Conservation (phyloP, 2,113 vertebrate species). For the Stigmatopora nigra region DNA sequence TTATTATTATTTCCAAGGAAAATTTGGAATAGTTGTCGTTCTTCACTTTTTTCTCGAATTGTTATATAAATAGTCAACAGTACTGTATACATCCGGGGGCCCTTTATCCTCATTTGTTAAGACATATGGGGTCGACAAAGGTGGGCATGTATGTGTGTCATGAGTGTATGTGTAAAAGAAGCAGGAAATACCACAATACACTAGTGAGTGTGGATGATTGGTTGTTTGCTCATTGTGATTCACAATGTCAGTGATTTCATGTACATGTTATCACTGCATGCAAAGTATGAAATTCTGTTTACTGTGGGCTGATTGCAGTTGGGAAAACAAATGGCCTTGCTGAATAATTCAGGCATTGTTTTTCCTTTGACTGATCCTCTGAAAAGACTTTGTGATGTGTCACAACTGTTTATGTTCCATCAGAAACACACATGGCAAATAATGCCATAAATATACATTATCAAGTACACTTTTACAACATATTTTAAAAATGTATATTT, state of each 20-base stretch:
- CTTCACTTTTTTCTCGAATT: slow-evolving; percentile 31
- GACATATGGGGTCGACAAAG: slow-evolving; percentile 24
- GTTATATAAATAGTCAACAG: slow-evolving; percentile 48
- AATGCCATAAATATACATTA: background rate
- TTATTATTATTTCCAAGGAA: slow-evolving; percentile 24
- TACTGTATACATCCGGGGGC: slow-evolving; percentile 35
- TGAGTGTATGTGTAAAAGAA: slow-evolving; percentile 42
- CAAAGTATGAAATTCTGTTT: background rate
- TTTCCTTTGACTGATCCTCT: slow-evolving; percentile 42
- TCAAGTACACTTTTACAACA: background rate
- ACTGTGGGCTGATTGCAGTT: slow-evolving; percentile 31
- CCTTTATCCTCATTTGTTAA: slow-evolving; percentile 27
- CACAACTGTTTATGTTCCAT: slow-evolving; percentile 31
- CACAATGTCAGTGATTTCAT: background rate
- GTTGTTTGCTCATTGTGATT: slow-evolving; percentile 34
- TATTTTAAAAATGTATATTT: no score
- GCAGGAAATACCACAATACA: slow-evolving; percentile 52
- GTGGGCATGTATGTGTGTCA: slow-evolving; percentile 16
- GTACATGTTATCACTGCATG: background rate
- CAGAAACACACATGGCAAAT: slow-evolving; percentile 13
- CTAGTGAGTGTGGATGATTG: slow-evolving; percentile 42
- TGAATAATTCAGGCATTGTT: slow-evolving; percentile 51
- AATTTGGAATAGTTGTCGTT: slow-evolving; percentile 33
- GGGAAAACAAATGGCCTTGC: slow-evolving; percentile 45
- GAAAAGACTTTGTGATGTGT: slow-evolving; percentile 34